phyloP scores from a whole-genome alignment of 2,797 vertebrate species.

The Octomys mimax region DNA sequence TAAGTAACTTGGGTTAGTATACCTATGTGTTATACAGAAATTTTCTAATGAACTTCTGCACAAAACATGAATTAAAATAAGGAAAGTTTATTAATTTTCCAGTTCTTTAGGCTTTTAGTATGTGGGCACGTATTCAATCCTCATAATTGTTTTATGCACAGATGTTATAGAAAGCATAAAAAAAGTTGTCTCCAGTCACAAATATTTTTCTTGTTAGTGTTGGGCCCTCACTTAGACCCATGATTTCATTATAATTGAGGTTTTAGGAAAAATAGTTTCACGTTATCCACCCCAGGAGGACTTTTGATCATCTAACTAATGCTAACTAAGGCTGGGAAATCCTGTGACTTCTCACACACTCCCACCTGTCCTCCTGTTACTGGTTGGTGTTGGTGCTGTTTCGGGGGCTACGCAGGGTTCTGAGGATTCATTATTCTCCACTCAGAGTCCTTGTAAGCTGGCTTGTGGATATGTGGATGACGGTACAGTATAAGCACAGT shows the following conservation, averaged over 20 bases:
- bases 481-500: background rate
- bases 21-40: background rate
- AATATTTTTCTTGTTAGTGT: background rate
- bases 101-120: conserved; percentile 16
- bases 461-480: background rate
- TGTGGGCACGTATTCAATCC: background rate
- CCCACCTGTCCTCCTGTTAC: background rate
- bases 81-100: conserved; percentile 27
- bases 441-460: background rate
- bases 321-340: conserved; percentile 21
- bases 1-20: conserved; percentile 15
- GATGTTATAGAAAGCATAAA: conserved; percentile 12
- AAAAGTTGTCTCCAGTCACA: background rate
- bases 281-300: background rate
- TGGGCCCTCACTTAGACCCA: background rate
- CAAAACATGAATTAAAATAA: conserved; percentile 50
- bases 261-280: conserved; percentile 1
- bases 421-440: background rate
- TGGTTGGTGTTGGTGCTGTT: background rate
- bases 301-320: conserved; percentile 28
- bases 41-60: conserved; percentile 2
- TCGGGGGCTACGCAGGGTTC: background rate
- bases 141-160: conserved; percentile 10
- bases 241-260: conserved; percentile 44
- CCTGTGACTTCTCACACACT: background rate